Evolutionary conservation across 2,797 vertebrate genomes (phyloP), one percentile per base, ranked within the genome.

Genomic region (Poecilia picta): DNA sequence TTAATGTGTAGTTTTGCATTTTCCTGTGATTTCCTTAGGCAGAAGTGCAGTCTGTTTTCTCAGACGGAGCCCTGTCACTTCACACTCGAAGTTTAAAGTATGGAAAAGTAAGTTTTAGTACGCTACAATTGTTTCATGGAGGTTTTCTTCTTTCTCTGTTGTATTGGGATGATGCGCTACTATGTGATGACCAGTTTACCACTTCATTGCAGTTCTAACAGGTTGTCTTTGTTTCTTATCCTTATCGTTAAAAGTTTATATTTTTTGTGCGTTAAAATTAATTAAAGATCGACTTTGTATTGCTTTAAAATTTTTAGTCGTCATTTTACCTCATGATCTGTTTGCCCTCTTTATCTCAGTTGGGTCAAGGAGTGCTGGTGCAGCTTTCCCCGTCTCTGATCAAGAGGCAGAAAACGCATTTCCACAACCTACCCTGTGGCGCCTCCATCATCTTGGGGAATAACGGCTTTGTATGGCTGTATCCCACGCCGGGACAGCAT

Each of bases 71-170:
- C 0, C 88, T 98, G 0, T 99, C 98, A 0, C 94, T 99, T 87
- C 98, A 99, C 91, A 99, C 98, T 0, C 96, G 98, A 81, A 99
- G 98, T 91, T 96, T 99, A 80, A 99, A 98, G 77, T 99, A 99
- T 0, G 98, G 98, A 81, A 99, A 99, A 95, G 98, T 99, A 91
- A 85, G 89, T 84, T 71, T 33, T 55, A 1, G 2, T 43, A 64
- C 0, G 39, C 47, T 68, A 5, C 4, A 18, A 75, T 46, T 71
- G 28, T 71, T 71, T 71, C 43, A 8, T 28, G 25, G 6, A 28
- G 13, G 23, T 45, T 28, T 71, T n/a, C n/a, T 71, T 33, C n/a
- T 1, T 59, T 73, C 11, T 7, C 41, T 13, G 10, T 41, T 41
- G 16, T 51, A 18, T 43, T 70, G 23, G 39, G 57, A 62, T 64